Percentiles rank a stretch among this genome's conserved stretches.
Conservation (phyloP, 2,888 invertebrate genomes). For the Agrilus biguttatus region DNA sequence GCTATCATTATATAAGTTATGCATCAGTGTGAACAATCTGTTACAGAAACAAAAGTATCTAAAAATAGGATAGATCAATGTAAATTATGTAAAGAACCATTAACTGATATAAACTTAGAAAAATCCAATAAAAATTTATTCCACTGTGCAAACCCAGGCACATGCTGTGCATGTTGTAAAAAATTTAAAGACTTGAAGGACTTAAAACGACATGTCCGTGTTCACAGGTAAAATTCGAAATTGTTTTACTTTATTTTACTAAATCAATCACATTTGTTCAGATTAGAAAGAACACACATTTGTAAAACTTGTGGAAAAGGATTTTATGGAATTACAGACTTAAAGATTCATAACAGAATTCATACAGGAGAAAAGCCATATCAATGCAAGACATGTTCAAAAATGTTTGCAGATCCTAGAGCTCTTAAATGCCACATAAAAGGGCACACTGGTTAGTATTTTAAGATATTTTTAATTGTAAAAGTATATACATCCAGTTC, state of each 20-base stretch:
- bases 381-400: slow-evolving; percentile 16
- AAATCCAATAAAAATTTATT: slow-evolving; percentile 9
- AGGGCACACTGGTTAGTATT: slow-evolving; percentile 16
- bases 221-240: slow-evolving; percentile 14
- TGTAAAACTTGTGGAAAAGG: slow-evolving; percentile 20
- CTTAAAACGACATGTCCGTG: slow-evolving; percentile 14
- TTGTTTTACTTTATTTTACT: not conserved
- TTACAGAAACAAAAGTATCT: not conserved
- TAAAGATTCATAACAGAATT: slow-evolving; percentile 17
- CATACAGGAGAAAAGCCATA: slow-evolving; percentile 23
- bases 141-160: slow-evolving; percentile 12
- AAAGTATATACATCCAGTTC: too few relatives aligned
- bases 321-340: slow-evolving; percentile 17
- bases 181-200: slow-evolving; percentile 11
- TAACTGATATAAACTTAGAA: slow-evolving; percentile 6
- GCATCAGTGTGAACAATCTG: not conserved
- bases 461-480: not conserved
- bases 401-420: slow-evolving; percentile 20
- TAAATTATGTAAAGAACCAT: slow-evolving; percentile 1
- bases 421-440: slow-evolving; percentile 20
- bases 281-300: slow-evolving; percentile 13
- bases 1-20: too few relatives aligned
- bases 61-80: not conserved
- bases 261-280: slow-evolving; percentile 1
- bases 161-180: slow-evolving; percentile 16